A percentile compares a stretch with the other conserved stretches of the same genome.
These are phyloP conservation scores for Coleophora deauratella DNA, from an alignment of 2,888 invertebrate species.

Conservation along the genomic window DNA sequence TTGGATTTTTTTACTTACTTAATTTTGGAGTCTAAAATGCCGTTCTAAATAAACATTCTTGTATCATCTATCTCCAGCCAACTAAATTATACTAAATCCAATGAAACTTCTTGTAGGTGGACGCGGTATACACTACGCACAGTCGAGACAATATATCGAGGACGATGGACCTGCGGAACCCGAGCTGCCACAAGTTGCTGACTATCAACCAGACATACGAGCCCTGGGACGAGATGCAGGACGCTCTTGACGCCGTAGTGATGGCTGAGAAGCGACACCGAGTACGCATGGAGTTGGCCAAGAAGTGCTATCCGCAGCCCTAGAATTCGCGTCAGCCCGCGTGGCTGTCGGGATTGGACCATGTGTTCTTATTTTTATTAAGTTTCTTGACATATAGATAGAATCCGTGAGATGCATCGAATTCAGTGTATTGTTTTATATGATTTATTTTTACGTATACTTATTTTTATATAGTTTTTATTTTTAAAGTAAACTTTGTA, in stretches of 20 bases:
- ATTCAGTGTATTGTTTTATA: constrained; percentile 8
- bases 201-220: constrained; percentile 50
- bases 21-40: background rate
- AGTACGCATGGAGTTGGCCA: constrained; percentile 25
- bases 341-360: no score
- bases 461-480: no score
- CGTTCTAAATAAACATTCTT: no score
- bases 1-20: constrained; percentile 3
- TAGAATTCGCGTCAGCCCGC: no score
- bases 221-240: constrained; percentile 55
- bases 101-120: constrained; percentile 34
- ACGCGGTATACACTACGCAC: constrained; percentile 37
- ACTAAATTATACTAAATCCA: background rate
- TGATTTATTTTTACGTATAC: no score
- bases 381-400: no score
- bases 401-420: constrained; percentile 8
- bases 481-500: no score
- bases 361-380: no score
- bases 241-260: constrained; percentile 48
- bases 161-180: constrained; percentile 55
- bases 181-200: constrained; percentile 41
- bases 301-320: constrained; percentile 24
- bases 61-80: no score
- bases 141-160: constrained; percentile 42
- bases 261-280: constrained; percentile 36